phyloP scores from a whole-genome alignment of 2,888 invertebrate species.

The Perdita meconis region DNA sequence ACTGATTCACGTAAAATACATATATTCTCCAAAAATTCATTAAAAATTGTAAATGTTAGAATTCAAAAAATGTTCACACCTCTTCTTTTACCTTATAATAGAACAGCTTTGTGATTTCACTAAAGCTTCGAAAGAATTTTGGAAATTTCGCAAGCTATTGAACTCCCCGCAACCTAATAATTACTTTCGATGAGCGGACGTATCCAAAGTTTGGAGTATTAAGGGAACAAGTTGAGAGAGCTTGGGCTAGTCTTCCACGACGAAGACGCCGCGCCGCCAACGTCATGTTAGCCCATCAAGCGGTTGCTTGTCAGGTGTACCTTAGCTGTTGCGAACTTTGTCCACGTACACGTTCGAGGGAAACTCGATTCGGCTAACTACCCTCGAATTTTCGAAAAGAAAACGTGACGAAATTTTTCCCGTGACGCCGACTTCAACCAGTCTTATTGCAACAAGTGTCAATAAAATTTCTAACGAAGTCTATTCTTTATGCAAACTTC shows the following conservation, averaged over 20 bases:
- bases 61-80: too few species aligned
- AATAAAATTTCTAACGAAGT: constrained; percentile 24
- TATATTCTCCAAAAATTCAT: too few species aligned
- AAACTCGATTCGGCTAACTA: constrained; percentile 32
- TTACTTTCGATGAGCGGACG: not conserved
- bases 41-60: too few species aligned
- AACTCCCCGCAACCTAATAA: too few species aligned
- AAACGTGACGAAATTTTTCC: not conserved
- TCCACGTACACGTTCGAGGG: constrained; percentile 12
- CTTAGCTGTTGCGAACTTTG: constrained; percentile 42
- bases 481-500: not conserved
- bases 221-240: constrained; percentile 37
- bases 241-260: constrained; percentile 20
- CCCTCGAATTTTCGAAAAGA: constrained; percentile 7
- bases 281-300: constrained; percentile 58
- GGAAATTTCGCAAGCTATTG: too few species aligned
- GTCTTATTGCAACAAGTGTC: constrained; percentile 30
- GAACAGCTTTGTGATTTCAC: too few species aligned
- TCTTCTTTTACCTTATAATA: too few species aligned
- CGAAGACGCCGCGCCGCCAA: constrained; percentile 28
- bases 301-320: constrained; percentile 50
- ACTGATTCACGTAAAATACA: too few species aligned
- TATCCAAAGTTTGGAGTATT: constrained; percentile 37
- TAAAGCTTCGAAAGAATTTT: too few species aligned
- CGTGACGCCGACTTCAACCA: not conserved